These are phyloP conservation scores for Hypsibius dujardini DNA, from an alignment of 1,140 invertebrate genomes.

Conservation along the genomic window DNA sequence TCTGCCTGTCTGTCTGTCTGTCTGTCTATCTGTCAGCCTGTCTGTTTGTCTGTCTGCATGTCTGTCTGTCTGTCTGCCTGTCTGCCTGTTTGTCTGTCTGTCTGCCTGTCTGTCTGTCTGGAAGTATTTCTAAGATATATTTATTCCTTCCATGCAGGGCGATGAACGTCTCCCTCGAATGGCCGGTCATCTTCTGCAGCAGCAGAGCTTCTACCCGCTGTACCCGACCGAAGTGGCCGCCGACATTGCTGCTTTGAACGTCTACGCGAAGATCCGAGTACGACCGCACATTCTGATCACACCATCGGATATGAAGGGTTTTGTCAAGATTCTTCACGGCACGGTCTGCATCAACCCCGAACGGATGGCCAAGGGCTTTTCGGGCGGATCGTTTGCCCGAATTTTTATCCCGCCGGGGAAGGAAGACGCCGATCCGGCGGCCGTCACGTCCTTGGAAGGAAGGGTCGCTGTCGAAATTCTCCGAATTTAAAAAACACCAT, in stretches of 20 bases:
- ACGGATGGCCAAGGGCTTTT: slow-evolving; percentile 45
- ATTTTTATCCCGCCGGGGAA: slow-evolving; percentile 27
- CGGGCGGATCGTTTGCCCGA: slow-evolving; percentile 41
- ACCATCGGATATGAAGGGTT: slow-evolving; percentile 63
- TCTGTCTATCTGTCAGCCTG: no score
- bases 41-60: no score
- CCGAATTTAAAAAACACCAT: background rate
- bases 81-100: no score
- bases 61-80: no score
- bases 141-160: slow-evolving; percentile 35
- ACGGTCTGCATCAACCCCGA: slow-evolving; percentile 69
- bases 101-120: no score
- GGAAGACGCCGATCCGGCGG: background rate
- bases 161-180: slow-evolving; percentile 50
- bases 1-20: no score
- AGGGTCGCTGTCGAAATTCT: slow-evolving; percentile 19
- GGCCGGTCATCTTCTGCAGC: slow-evolving; percentile 51
- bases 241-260: slow-evolving; percentile 47
- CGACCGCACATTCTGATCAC: slow-evolving; percentile 62
- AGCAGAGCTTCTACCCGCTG: slow-evolving; percentile 60
- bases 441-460: slow-evolving; percentile 25
- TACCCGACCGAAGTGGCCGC: slow-evolving; percentile 42
- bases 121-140: no score
- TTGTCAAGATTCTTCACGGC: slow-evolving; percentile 48
- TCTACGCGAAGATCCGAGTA: slow-evolving; percentile 31